A percentile compares a stretch with the other conserved stretches of the same genome.
These are phyloP conservation scores for Channa striata DNA, from an alignment of 2,797 vertebrate species.

Conservation along the genomic window DNA sequence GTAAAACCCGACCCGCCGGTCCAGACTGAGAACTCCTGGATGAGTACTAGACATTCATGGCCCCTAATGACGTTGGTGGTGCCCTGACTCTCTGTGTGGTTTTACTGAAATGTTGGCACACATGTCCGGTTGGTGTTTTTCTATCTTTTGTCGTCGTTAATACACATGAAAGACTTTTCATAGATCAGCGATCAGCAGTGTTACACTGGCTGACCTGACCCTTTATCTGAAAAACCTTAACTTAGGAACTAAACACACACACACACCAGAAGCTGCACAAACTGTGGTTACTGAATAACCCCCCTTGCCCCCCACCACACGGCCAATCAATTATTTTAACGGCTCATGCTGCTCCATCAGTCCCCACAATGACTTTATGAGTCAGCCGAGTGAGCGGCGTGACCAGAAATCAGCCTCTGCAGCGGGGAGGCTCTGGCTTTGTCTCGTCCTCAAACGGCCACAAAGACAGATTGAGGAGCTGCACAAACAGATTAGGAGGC, in stretches of 20 bases:
- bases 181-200: no score
- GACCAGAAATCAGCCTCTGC: constrained; percentile 88
- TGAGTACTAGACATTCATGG: no score
- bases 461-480: constrained; percentile 87
- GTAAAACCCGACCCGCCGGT: no score
- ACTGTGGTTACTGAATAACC: constrained; percentile 81
- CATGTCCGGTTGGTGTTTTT: no score
- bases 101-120: no score
- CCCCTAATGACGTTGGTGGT: no score
- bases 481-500: constrained; percentile 91
- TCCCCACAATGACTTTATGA: constrained; percentile 93
- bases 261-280: constrained; percentile 3
- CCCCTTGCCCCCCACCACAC: constrained; percentile 72
- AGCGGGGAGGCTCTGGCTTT: constrained; percentile 76
- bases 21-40: no score
- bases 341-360: constrained; percentile 88
- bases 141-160: no score
- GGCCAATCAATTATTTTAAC: constrained; percentile 92
- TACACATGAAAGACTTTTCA: no score
- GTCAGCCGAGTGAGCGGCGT: constrained; percentile 89
- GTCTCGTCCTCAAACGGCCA: constrained; percentile 52
- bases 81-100: no score
- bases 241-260: constrained; percentile 13
- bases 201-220: constrained; percentile 5
- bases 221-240: constrained; percentile 11